A percentile compares a stretch with the other conserved stretches of the same genome.
These are phyloP conservation scores for Periophthalmodon schlosseri DNA, from an alignment of 2,113 vertebrate genomes.

Conservation along the genomic window DNA sequence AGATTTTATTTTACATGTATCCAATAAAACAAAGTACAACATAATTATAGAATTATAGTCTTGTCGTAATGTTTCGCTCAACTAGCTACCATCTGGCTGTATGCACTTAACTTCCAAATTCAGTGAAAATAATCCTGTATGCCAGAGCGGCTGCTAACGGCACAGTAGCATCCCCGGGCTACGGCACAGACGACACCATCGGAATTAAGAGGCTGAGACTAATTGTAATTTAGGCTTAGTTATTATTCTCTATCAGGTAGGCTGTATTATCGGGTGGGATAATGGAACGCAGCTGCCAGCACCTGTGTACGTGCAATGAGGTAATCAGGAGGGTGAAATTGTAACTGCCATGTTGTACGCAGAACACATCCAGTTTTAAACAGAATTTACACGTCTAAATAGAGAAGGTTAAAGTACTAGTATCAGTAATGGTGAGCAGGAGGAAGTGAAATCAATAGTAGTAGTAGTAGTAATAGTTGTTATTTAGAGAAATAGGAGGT, in stretches of 20 bases:
- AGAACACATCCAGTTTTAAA: neutral
- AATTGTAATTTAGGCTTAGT: slow-evolving; percentile 8
- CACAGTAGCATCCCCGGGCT: neutral
- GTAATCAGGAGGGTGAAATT: slow-evolving; percentile 4
- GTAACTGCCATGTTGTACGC: neutral
- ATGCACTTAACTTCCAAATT: neutral
- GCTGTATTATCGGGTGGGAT: neutral
- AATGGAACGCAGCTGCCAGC: slow-evolving; percentile 9
- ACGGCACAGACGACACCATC: slow-evolving; percentile 2
- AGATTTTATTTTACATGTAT: slow-evolving; percentile 8
- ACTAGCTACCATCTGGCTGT: slow-evolving; percentile 19
- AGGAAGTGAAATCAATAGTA: too few species aligned
- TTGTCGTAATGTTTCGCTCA: slow-evolving; percentile 4
- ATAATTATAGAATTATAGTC: slow-evolving; percentile 5
- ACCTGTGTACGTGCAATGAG: neutral
- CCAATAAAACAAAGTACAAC: neutral
- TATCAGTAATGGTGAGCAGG: too few species aligned
- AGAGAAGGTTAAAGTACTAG: neutral
- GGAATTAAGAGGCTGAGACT: slow-evolving; percentile 15
- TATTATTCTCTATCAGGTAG: slow-evolving; percentile 7
- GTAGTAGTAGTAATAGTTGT: too few species aligned
- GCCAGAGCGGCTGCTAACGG: slow-evolving; percentile 10
- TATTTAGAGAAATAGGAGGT: neutral
- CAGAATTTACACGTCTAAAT: neutral
- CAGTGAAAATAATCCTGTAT: slow-evolving; percentile 6